These are phyloP conservation scores for Selenia dentaria DNA, from an alignment of 2,888 invertebrate genomes.

Conservation along the genomic window DNA sequence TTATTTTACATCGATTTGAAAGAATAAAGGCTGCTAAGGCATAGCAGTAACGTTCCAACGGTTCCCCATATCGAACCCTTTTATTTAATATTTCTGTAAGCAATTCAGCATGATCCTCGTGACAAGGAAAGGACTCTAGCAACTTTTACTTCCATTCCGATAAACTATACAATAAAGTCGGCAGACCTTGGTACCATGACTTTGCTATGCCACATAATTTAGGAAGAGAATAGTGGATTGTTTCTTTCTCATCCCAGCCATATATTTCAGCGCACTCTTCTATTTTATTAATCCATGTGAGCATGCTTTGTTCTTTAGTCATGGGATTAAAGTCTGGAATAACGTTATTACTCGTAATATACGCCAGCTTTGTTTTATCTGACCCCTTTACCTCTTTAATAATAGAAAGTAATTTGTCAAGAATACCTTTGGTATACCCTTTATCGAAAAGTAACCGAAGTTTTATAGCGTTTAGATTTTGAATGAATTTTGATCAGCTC, in stretches of 20 bases:
- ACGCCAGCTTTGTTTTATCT: no score
- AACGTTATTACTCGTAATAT: not conserved
- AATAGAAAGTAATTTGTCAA: no score
- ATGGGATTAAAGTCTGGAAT: not conserved
- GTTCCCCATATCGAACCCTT: slow-evolving; percentile 1
- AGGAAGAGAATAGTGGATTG: slow-evolving; percentile 15
- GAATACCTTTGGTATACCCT: no score
- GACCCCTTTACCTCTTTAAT: no score
- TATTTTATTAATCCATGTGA: slow-evolving; percentile 15
- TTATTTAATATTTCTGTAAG: slow-evolving; percentile 10
- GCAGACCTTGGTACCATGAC: slow-evolving; percentile 16
- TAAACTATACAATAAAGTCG: slow-evolving; percentile 5
- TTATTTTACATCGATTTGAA: slow-evolving; percentile 29
- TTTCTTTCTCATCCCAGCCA: slow-evolving; percentile 15
- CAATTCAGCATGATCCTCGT: slow-evolving; percentile 12
- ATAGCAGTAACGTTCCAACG: slow-evolving; percentile 18
- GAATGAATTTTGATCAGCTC: no score
- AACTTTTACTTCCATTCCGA: slow-evolving; percentile 17
- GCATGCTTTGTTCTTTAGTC: slow-evolving; percentile 8
- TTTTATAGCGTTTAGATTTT: no score
- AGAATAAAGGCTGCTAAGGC: slow-evolving; percentile 23
- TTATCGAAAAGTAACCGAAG: no score
- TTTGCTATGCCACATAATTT: slow-evolving; percentile 12
- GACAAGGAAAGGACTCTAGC: slow-evolving; percentile 10
- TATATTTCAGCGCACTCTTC: slow-evolving; percentile 18